Base-by-base conservation (phyloP, 2,113 vertebrate species). In the Lichenostomus cassidix region DNA sequence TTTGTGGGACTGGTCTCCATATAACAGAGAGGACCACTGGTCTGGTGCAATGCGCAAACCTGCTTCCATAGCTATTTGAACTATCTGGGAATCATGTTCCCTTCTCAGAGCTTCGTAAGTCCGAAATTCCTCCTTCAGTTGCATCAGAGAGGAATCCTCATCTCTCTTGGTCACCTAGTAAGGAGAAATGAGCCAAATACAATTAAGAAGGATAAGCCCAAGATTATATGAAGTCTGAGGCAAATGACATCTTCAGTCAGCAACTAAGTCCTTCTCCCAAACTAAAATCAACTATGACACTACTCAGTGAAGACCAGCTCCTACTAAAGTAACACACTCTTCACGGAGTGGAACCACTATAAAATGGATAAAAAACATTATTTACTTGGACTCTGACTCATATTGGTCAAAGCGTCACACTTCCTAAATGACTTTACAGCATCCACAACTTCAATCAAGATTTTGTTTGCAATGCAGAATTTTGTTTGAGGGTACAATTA, bases 61-160 rank as follows among this genome's bases (percentile, higher is more conserved):
- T 18, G 99, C 99, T 80, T 99, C 99, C 99, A 99, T 99, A 23
- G 99, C 99, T 63, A 99, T 99, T 62, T 99, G 99, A 79, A 99
- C 99, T 53, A 99, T 99, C 97, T 99, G 99, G 47, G 99, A 99
- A 96, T 99, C 99, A 1, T 99, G 99, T n/a, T 99, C 99, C 37
- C 99, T 97, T 29, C 99, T 96, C 95, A 99, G 97, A 55, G 99
- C 99, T 94, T 99, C 99, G 0, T 99, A 99, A 2, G 99, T 99
- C 73, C 99, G 98, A 74, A 99, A 99, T 76, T 99, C 99, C 95
- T 99, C 99, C 94, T 99, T 99, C 92, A 99, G 97, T 28, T 99
- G 99, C 99, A 99, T 99, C 89, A 99, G 97, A 44, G 99, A 99
- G 37, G 99, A 99, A 93, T 99, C 99, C 95, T 99, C 99, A 92